Base-by-base conservation (phyloP, 2,888 invertebrate genomes). In the Patella pellucida region DNA sequence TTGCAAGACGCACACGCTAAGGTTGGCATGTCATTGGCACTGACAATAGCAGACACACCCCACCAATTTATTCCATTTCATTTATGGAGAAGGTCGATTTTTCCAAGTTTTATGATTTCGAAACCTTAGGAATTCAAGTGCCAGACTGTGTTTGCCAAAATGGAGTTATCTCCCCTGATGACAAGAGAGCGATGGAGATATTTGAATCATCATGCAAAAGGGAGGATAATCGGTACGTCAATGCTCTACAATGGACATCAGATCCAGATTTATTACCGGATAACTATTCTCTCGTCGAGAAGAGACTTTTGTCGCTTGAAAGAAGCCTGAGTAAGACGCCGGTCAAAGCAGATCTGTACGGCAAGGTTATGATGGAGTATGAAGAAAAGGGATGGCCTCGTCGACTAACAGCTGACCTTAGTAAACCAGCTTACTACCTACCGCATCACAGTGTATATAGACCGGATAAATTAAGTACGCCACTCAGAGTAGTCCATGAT, bases 1-100 rank as follows among this genome's bases (percentile, higher is more conserved):
- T 73, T 1, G 76, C 50, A 5, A 76, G 73, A 67, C 31, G 62
- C 3, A 76, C 76, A 15, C 69, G 27, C 14, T 56, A 73, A 62
- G 76, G 76, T 16, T 76, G 76, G 76, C 62, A 68, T 67, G 71
- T 67, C 14, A 74, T 76, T n/a, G 76, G 73, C 27, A 19, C 73
- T 31, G 73, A 76, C 52, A 52, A 73, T 15, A 72, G 19, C 11
- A 27, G 73, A 27, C 27, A 27, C 3, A 27, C 27, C 23, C 12
- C 73, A 9, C n/a, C 72, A 19, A 68, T 69, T 11, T 70, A 31
- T 31, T 69, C 69, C 16, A 68, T 76, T 15, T 68, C 16, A 7
- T 73, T 76, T 70, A 67, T 76, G 27, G 41, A 27, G 1, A 27
- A 27, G 3, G 27, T 27, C 27, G 27, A 27, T 3, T 27, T 27